These are phyloP conservation scores for Mizuhopecten yessoensis DNA, from an alignment of 1,140 invertebrate species.

Conservation along the genomic window DNA sequence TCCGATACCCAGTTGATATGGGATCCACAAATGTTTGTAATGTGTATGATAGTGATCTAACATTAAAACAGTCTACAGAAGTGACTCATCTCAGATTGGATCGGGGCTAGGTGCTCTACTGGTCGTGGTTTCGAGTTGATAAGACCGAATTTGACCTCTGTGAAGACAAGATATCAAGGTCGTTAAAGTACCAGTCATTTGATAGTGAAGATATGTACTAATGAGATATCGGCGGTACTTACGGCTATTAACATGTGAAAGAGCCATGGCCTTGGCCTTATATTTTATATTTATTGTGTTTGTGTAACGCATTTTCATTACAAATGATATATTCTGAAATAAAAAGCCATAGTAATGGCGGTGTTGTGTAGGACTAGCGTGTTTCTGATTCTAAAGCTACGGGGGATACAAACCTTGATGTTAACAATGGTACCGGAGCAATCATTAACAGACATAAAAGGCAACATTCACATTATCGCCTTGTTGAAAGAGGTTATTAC, in stretches of 20 bases:
- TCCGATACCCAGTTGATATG: not conserved
- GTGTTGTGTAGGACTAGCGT: not conserved
- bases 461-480: not conserved
- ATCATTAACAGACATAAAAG: not conserved
- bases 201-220: constrained; percentile 16
- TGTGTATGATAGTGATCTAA: not conserved
- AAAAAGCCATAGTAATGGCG: not conserved
- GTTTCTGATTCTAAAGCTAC: not conserved
- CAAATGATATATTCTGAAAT: not conserved
- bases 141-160: constrained; percentile 23
- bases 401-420: not conserved
- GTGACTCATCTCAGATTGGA: constrained; percentile 23
- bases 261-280: not conserved
- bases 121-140: not conserved
- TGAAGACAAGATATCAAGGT: not conserved
- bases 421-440: not conserved
- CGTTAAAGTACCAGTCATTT: not conserved
- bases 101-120: constrained; percentile 2
- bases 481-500: not conserved
- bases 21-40: constrained; percentile 26
- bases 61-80: constrained; percentile 4
- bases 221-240: not conserved
- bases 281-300: not conserved
- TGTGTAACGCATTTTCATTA: not conserved
- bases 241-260: constrained; percentile 12